Evolutionary conservation across 2,888 invertebrate species (phyloP), one percentile per base, ranked within the genome.

Genomic region (Argyresthia goedartella): DNA sequence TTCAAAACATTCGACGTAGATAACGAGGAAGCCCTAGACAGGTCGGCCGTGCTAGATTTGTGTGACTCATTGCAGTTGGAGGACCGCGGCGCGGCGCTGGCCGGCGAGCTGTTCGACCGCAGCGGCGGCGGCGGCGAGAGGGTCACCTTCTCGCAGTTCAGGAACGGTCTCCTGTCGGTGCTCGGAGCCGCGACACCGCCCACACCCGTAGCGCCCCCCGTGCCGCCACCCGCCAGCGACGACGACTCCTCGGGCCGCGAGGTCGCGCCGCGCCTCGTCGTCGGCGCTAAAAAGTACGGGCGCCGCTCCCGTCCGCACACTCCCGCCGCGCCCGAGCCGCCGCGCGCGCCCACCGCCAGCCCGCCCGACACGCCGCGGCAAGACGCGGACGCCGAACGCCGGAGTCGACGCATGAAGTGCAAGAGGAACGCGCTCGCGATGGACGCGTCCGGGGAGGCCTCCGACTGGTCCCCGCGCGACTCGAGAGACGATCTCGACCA

Each of bases 21-120:
- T 68, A 90, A 90, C 65, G 87, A 89, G 66, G 92, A 92, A 60
- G 89, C 91, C 64, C 75, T 95, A 59, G 91, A 92, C 67, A 88
- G 87, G 63, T 85, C 88, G 47, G 91, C 93, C 46, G 87, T 94
- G 59, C 78, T 88, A 51, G 89, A 89, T 56, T 86, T 95, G 49
- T 95, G 95, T 73, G 90, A 91, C 65, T 90, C 93, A 58, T 88
- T 95, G 56, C 93, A 95, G 78, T 87, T 95, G 50, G 93, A 93
- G 60, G 93, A 93, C 61, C 90, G 91, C 55, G 90, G 92, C 54
- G 80, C 88, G 41, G 86, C 90, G 56, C 82, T 93, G 54, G 89
- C 90, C 49, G 86, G 89, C 57, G 84, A 88, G 57, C 79, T 93
- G 54, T 84, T 92, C 54, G 84, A 81, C 56, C 77, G 78, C 41